Base-by-base conservation (phyloP, 1,140 invertebrate genomes). In the Thrips palmi region DNA sequence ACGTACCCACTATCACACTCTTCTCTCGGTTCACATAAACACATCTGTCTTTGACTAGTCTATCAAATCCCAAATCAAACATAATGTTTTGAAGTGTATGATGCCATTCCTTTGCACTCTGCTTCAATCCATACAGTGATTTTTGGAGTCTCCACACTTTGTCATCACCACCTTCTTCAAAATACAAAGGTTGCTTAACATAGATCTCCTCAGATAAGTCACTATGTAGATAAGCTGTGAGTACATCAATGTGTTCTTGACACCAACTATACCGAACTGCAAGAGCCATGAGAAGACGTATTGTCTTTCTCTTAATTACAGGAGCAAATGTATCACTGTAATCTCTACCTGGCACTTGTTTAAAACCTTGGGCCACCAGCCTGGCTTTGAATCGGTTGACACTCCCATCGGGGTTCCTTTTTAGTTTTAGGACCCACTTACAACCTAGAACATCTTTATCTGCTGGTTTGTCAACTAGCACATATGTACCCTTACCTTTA, bases 141-240 rank as follows among this genome's bases (percentile, higher is more conserved):
- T 55, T 56, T 8, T 56, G 50, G 0, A 57, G 40, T 20, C 31
- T 42, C 35, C 49, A 56, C 7, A 55, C 49, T 45, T 49, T 38
- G 7, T 18, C 20, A 4, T 17, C 15, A n/a, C n/a, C n/a, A n/a
- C n/a, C n/a, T n/a, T n/a, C n/a, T n/a, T n/a, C n/a, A n/a, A n/a
- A n/a, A n/a, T n/a, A n/a, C n/a, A n/a, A n/a, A 3, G 53, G 52
- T 37, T 41, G 33, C 24, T 51, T 40, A 43, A 50, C 47, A 25
- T 40, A 47, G 15, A 56, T 41, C 22, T 48, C 37, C 46, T 55
- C 48, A 7, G 55, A 30, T n/a, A 58, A 25, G n/a, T 40, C 28
- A 4, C 47, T 46, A 34, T 54, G 44, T 3, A 56, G 37, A 42
- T 48, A 57, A 3, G 52, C 55, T 20, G 47, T 46, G 15, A 0